These are phyloP conservation scores for Drosophila merina DNA, from an alignment of 2,888 invertebrate species.

Conservation along the genomic window DNA sequence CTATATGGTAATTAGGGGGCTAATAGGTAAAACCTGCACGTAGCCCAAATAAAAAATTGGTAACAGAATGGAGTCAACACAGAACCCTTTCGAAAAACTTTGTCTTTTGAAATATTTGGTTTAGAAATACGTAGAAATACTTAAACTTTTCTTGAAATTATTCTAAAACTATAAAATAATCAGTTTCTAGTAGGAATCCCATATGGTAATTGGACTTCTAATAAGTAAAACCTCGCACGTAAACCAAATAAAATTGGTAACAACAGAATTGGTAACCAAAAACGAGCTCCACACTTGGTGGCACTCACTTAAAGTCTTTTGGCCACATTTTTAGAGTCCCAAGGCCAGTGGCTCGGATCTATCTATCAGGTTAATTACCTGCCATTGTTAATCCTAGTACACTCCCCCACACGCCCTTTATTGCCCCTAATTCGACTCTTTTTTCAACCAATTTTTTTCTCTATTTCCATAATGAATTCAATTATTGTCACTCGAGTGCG, in stretches of 20 bases:
- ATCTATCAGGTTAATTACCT: conserved; percentile 80
- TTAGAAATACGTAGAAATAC: neutral
- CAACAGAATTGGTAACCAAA: conserved; percentile 49
- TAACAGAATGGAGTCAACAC: conserved; percentile 48
- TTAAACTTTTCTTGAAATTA: neutral
- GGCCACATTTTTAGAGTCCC: conserved; percentile 36
- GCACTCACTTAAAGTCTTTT: conserved; percentile 24
- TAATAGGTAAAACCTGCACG: conserved; percentile 76
- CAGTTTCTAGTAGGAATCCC: neutral
- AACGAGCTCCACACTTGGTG: conserved; percentile 25
- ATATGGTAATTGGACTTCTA: conserved; percentile 53
- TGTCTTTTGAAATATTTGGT: neutral
- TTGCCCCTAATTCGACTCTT: neutral
- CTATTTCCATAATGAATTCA: conserved; percentile 72
- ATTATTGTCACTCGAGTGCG: conserved; percentile 77
- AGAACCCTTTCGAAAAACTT: neutral
- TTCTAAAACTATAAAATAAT: neutral
- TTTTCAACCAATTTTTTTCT: conserved; percentile 5
- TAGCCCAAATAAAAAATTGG: conserved; percentile 72
- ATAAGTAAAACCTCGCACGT: conserved; percentile 74
- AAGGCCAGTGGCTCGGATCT: conserved; percentile 75
- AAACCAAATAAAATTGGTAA: conserved; percentile 74
- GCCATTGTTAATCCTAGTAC: conserved; percentile 76
- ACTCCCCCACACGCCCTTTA: conserved; percentile 24
- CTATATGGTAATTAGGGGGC: conserved; percentile 51